phyloP scores from a whole-genome alignment of 2,888 invertebrate genomes.

The Hypomecis atomaria region DNA sequence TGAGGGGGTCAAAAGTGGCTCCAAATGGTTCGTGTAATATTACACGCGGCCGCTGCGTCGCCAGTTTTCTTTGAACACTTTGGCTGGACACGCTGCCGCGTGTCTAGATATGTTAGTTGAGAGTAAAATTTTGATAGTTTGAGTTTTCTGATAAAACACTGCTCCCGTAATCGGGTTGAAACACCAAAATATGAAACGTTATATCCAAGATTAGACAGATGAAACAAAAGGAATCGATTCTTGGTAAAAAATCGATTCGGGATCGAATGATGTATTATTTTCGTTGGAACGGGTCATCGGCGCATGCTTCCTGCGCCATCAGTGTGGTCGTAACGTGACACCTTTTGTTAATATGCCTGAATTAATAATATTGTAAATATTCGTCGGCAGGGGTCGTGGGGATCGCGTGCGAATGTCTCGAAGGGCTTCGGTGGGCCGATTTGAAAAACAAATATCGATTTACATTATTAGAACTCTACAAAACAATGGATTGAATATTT shows the following conservation, averaged over 20 bases:
- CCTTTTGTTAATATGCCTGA: conserved; percentile 81
- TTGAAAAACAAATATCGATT: conserved; percentile 74
- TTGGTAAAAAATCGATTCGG: conserved; percentile 65
- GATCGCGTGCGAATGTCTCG: conserved; percentile 80
- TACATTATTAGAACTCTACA: conserved; percentile 50
- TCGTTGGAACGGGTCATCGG: conserved; percentile 75
- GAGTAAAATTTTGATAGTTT: too few species aligned
- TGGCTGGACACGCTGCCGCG: too few species aligned
- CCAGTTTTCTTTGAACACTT: too few species aligned
- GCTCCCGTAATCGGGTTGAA: conserved; percentile 54
- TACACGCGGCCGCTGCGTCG: too few species aligned
- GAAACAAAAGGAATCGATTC: conserved; percentile 65
- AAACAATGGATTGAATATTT: background rate
- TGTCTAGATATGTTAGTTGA: too few species aligned
- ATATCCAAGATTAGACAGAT: conserved; percentile 63
- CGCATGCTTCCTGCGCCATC: conserved; percentile 81
- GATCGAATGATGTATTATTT: conserved; percentile 74
- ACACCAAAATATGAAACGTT: conserved; percentile 50
- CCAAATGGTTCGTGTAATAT: too few species aligned
- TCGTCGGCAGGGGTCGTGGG: conserved; percentile 68
- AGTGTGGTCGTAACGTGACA: conserved; percentile 82
- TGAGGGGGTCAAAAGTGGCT: too few species aligned
- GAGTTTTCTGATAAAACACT: conserved; percentile 53
- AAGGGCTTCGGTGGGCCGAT: conserved; percentile 77
- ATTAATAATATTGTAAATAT: conserved; percentile 82